Percentiles rank a stretch among this genome's conserved stretches.
These are phyloP conservation scores for Euura saliciscinereae DNA, from an alignment of 1,140 invertebrate genomes.

Conservation along the genomic window DNA sequence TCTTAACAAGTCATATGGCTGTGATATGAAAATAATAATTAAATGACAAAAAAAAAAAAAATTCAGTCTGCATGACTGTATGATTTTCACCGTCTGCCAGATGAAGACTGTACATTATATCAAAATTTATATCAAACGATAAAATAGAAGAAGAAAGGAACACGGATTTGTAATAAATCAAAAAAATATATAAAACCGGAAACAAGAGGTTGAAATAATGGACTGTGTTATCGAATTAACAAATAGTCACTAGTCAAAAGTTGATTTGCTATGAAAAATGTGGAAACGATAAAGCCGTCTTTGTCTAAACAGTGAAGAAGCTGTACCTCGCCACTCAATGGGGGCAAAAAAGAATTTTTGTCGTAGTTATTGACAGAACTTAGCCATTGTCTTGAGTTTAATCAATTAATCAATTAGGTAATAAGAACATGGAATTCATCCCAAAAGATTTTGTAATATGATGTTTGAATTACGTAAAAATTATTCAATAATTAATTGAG, in stretches of 20 bases:
- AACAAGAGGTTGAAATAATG: no score
- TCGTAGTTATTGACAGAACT: not conserved
- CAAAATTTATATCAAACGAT: no score
- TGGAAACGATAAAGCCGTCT: no score
- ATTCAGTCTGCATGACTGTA: not conserved
- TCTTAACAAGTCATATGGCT: slow-evolving; percentile 13
- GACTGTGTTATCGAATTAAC: no score
- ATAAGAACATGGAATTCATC: not conserved
- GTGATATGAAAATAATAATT: slow-evolving; percentile 3
- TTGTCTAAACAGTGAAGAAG: no score
- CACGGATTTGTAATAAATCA: no score
- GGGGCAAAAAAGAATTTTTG: no score
- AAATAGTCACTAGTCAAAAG: no score
- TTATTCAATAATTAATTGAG: not conserved
- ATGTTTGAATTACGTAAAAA: not conserved
- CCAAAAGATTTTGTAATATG: not conserved
- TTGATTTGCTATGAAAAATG: no score
- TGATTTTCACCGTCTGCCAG: not conserved
- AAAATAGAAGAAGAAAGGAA: no score
- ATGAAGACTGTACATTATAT: not conserved
- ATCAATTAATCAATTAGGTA: not conserved
- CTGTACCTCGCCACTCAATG: no score
- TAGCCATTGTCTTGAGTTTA: not conserved
- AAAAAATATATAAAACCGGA: no score
- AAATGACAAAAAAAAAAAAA: not conserved